These are phyloP conservation scores for Holothuria leucospilota DNA, from an alignment of 53 echinoderm and acorn worm species.

Conservation along the genomic window DNA sequence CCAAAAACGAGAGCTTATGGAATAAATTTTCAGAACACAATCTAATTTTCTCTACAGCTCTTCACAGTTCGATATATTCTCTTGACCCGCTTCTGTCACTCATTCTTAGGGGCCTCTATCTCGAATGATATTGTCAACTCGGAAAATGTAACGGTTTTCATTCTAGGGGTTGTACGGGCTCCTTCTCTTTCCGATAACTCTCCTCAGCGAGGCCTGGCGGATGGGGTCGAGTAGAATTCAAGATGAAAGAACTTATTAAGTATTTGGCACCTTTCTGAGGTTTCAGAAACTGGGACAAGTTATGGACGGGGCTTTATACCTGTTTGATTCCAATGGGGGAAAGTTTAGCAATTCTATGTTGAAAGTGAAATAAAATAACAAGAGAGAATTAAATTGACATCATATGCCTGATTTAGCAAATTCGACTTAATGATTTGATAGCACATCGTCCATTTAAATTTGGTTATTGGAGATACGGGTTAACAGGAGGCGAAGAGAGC, in stretches of 20 bases:
- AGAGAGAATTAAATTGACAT: constrained; percentile 50
- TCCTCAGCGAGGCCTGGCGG: constrained; percentile 41
- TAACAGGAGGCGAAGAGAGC: too few relatives aligned
- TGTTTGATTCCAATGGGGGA: constrained; percentile 37
- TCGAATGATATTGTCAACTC: constrained; percentile 52
- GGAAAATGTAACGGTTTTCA: constrained; percentile 56
- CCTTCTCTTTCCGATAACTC: not conserved
- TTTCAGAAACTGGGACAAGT: constrained; percentile 42
- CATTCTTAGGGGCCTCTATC: constrained; percentile 51
- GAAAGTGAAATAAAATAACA: constrained; percentile 38
- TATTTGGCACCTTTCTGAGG: constrained; percentile 41
- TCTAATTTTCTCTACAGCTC: constrained; percentile 52
- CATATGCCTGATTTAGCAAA: constrained; percentile 49
- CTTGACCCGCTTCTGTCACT: constrained; percentile 60
- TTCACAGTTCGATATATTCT: constrained; percentile 46
- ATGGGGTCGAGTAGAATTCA: constrained; percentile 44
- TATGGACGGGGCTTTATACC: constrained; percentile 29
- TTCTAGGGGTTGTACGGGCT: constrained; percentile 19
- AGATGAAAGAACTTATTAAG: constrained; percentile 43
- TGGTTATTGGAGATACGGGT: too few relatives aligned
- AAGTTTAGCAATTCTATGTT: constrained; percentile 32
- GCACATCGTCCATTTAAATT: constrained; percentile 8
- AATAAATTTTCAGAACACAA: constrained; percentile 60
- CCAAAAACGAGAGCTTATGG: constrained; percentile 56
- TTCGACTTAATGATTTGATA: constrained; percentile 48